phyloP scores from a whole-genome alignment of 2,113 vertebrate species.

The Oryzias curvinotus region DNA sequence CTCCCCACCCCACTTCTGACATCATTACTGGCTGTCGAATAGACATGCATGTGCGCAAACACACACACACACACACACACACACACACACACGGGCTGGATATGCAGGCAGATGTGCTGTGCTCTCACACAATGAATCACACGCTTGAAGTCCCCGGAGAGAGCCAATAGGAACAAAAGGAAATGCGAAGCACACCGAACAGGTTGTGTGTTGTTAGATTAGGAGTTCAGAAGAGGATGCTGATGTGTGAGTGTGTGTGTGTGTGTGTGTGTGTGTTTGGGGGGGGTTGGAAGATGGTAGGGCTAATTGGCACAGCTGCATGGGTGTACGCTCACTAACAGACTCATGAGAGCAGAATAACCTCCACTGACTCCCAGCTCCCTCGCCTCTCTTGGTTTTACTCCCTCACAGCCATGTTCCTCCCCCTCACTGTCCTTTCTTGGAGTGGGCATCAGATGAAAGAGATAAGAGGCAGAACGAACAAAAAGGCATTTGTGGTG shows the following conservation, averaged over 20 bases:
- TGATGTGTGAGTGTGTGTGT: slow-evolving; percentile 7
- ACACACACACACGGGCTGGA: neutral
- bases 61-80: neutral
- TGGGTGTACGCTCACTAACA: slow-evolving; percentile 61
- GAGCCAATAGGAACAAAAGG: slow-evolving; percentile 3
- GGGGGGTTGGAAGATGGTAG: slow-evolving; percentile 27
- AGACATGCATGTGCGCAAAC: slow-evolving; percentile 16
- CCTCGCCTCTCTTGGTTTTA: slow-evolving; percentile 31
- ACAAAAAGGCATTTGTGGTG: neutral
- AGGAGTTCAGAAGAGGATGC: slow-evolving; percentile 26
- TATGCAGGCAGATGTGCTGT: slow-evolving; percentile 1
- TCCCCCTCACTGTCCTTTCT: slow-evolving; percentile 32
- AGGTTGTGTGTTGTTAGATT: slow-evolving; percentile 31
- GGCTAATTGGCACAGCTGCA: slow-evolving; percentile 71
- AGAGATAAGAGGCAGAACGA: slow-evolving; percentile 21
- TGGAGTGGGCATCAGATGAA: slow-evolving; percentile 16
- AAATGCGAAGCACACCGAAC: slow-evolving; percentile 7
- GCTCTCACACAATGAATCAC: slow-evolving; percentile 3
- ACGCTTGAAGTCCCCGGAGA: neutral
- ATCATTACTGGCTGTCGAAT: slow-evolving; percentile 59
- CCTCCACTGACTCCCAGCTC: slow-evolving; percentile 42
- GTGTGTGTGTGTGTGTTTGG: slow-evolving; percentile 2
- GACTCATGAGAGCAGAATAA: slow-evolving; percentile 72
- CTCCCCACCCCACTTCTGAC: slow-evolving; percentile 33
- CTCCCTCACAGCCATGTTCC: slow-evolving; percentile 50